A percentile compares a stretch with the other conserved stretches of the same genome.
Conservation (phyloP, 2,113 vertebrate species). For the Thalassoma bifasciatum region DNA sequence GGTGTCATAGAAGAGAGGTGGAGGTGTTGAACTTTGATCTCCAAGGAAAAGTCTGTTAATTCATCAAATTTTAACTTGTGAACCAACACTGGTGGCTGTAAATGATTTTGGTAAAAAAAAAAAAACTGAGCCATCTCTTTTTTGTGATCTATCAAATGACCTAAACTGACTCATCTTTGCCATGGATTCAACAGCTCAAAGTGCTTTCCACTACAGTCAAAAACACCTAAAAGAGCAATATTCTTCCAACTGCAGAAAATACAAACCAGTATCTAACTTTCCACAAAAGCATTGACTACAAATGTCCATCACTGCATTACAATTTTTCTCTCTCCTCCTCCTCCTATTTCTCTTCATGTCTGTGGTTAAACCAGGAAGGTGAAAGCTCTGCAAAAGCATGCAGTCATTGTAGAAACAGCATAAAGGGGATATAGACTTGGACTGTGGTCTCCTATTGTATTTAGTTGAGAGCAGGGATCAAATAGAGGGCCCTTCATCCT, state of each 20-base stretch:
- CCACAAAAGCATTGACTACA: no score
- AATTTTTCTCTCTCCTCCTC: not conserved
- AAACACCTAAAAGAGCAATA: not conserved
- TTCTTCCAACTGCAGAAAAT: constrained; percentile 10
- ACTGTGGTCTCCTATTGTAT: constrained; percentile 53
- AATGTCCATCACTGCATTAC: no score
- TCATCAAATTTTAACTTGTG: not conserved
- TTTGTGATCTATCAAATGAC: not conserved
- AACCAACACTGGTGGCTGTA: no score
- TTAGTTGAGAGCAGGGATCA: constrained; percentile 36
- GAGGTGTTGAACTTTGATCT: constrained; percentile 51
- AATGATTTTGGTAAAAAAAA: not conserved
- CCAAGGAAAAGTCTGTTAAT: not conserved
- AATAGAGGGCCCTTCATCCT: constrained; percentile 24
- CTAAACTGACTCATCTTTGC: constrained; percentile 33
- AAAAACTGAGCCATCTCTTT: not conserved
- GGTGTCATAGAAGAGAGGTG: constrained; percentile 8
- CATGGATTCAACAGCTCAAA: constrained; percentile 16
- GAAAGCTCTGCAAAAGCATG: not conserved
- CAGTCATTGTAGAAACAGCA: not conserved
- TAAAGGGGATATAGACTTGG: constrained; percentile 40
- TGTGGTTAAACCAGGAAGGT: constrained; percentile 19
- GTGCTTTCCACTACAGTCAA: not conserved
- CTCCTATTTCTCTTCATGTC: constrained; percentile 8
- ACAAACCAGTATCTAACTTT: constrained; percentile 1